Percentiles rank a stretch among this genome's conserved stretches.
Evolutionary conservation across 1,140 invertebrate species (phyloP).

Genomic region (Diorhabda carinulata): DNA sequence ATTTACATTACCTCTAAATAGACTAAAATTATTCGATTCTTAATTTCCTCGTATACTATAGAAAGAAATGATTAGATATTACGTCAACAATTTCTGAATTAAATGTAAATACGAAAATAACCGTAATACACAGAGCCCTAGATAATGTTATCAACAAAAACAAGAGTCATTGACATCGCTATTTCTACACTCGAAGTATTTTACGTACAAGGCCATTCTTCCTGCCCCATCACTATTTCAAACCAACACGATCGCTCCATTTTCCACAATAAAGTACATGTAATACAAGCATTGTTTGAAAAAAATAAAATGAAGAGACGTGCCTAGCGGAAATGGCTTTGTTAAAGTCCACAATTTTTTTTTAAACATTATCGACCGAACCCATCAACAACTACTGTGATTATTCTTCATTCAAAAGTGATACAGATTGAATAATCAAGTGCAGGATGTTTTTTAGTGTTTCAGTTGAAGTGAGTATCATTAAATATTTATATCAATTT

Average conservation of each 20-base stretch:
- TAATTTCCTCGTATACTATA: too few relatives aligned
- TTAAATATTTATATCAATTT: too few relatives aligned
- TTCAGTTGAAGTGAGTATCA: too few relatives aligned
- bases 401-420: too few relatives aligned
- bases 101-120: too few relatives aligned
- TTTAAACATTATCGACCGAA: background rate
- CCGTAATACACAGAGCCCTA: background rate
- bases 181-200: background rate
- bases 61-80: too few relatives aligned
- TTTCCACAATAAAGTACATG: constrained; percentile 1
- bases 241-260: constrained; percentile 5
- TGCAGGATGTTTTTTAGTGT: too few relatives aligned
- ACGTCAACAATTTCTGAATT: too few relatives aligned
- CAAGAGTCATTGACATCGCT: background rate
- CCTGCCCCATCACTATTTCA: constrained; percentile 6
- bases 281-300: constrained; percentile 11
- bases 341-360: constrained; percentile 1
- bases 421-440: too few relatives aligned
- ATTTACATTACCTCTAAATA: too few relatives aligned
- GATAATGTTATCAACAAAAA: background rate
- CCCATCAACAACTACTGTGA: background rate
- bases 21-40: too few relatives aligned
- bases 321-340: constrained; percentile 15
- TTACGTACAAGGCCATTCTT: constrained; percentile 14
- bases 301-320: background rate